Evolutionary conservation across 2,113 vertebrate genomes (phyloP), one percentile per base, ranked within the genome.

Genomic region (Gavia stellata): DNA sequence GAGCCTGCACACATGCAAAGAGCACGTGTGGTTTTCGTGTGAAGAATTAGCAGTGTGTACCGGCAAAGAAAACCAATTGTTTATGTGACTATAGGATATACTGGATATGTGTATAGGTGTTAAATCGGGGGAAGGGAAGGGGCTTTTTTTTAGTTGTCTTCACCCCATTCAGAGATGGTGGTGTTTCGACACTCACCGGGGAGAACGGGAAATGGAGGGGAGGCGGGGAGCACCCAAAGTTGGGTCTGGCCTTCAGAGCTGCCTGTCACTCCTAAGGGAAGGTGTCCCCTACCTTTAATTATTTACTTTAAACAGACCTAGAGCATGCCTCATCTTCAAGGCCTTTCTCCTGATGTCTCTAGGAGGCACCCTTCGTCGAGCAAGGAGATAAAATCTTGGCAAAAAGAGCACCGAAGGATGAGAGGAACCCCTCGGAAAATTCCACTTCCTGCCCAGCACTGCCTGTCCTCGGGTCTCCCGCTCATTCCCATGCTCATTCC

Each of bases 371-470:
- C 81, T 93, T 72, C 80, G 20, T 61, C 26, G 90, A 77, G 92
- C 73, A n/a, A 88, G 70, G 36, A 81, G 70, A 49, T 44, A 72
- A 63, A 92, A 88, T 68, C 81, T 91, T 94, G 94, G 90, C 82
- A 87, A 83, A 74, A 84, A n/a, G 78, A 86, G 86, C 97, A 52
- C 72, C 3, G 65, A 96, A 97, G 96, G 97, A 96, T 96, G 93
- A 75, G 97, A 94, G 94, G 97, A 94, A 94, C 82, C 92, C 86
- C 90, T 96, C 74, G 95, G 96, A 96, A 93, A 88, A 94, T 97
- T 95, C 96, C 92, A 92, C 89, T 97, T 97, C 97, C 97, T 96
- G 93, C 93, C 47, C 88, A 74, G 96, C 97, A 68, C 38, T n/a
- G 89, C 88, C 71, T 78, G 94, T 58, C 94, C 97, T 97, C 92